These are phyloP conservation scores for Talpa occidentalis DNA, from an alignment of 2,113 vertebrate species.

Conservation along the genomic window DNA sequence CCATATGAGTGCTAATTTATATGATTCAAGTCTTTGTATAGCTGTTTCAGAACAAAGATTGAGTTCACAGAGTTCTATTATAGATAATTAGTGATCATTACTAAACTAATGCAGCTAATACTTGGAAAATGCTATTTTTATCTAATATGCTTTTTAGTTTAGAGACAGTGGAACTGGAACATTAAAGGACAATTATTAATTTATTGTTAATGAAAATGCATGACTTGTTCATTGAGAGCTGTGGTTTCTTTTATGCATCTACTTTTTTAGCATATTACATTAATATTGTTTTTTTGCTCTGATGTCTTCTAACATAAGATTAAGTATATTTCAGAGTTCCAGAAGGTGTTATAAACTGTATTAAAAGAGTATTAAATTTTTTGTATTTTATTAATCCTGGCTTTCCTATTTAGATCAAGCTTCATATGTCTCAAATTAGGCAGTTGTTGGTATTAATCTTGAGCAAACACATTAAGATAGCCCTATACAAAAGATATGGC, in stretches of 20 bases:
- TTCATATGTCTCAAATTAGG: slow-evolving; percentile 47
- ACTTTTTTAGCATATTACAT: slow-evolving; percentile 28
- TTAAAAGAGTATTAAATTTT: not conserved
- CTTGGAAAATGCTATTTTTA: slow-evolving; percentile 41
- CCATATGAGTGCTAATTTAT: not conserved
- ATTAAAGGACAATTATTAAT: not conserved
- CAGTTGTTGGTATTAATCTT: slow-evolving; percentile 71
- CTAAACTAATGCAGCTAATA: slow-evolving; percentile 52
- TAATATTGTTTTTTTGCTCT: slow-evolving; percentile 24
- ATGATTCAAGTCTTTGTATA: slow-evolving; percentile 15
- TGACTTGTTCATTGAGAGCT: not conserved
- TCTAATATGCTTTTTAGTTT: slow-evolving; percentile 28
- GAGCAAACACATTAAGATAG: slow-evolving; percentile 60
- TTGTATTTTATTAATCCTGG: slow-evolving; percentile 53
- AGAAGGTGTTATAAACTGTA: slow-evolving; percentile 23
- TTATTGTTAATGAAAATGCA: slow-evolving; percentile 49
- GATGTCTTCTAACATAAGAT: slow-evolving; percentile 39
- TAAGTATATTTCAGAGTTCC: slow-evolving; percentile 41
- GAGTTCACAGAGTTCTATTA: not conserved
- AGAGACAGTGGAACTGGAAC: slow-evolving; percentile 26
- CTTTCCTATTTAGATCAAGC: slow-evolving; percentile 53
- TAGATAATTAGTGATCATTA: slow-evolving; percentile 39
- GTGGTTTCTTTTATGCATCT: not conserved
- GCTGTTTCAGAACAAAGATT: slow-evolving; percentile 13
- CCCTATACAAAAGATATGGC: slow-evolving; percentile 18